Base-by-base conservation (phyloP, 2,797 vertebrate species). In the Oreochromis mossambicus region DNA sequence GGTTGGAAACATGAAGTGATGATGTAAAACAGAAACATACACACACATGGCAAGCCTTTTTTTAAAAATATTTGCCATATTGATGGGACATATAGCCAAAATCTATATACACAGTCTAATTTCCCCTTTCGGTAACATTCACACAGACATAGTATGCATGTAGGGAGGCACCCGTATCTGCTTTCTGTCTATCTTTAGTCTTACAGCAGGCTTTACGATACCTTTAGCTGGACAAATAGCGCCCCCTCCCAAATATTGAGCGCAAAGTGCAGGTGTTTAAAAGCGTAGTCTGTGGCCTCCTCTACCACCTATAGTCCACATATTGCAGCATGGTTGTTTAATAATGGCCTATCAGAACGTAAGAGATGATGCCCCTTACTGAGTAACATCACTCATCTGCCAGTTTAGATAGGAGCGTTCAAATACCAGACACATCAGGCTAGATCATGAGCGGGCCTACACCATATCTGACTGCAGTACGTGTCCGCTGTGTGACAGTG, bases 161-260 rank as follows among this genome's bases (percentile, higher is more conserved):
- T 63, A 17, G 14, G 15, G 46, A 32, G 46, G 70, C 46, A 75
- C 26, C 26, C 26, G 17, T 75, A n/a, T 75, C 70, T 75, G 26
- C 26, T 50, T 50, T 32, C 7, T 68, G 19, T 77, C 17, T 48
- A 24, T 43, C 46, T 68, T 38, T 12, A 80, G 48, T 36, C 50
- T 34, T 21, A 32, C 79, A 41, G 80, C 3, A 12, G 26, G 70
- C 26, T 50, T 50, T 8, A 63, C 38, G n/a, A 77, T 86, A 68
- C 55, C 24, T 70, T 77, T 52, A 78, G 46, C 68, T 8, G 54
- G 61, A 48, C 24, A 63, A 90, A 93, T 76, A 92, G 92, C 94
- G 91, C 94, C 91, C 94, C 93, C 95, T 92, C 80, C 7, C 81
- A 66, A 41, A 54, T 50, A 79, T 55, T 86, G 21, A 24, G 13